Percentiles rank a stretch among this genome's conserved stretches.
Conservation (phyloP, 2,113 vertebrate species). For the Paradisaea rubra region DNA sequence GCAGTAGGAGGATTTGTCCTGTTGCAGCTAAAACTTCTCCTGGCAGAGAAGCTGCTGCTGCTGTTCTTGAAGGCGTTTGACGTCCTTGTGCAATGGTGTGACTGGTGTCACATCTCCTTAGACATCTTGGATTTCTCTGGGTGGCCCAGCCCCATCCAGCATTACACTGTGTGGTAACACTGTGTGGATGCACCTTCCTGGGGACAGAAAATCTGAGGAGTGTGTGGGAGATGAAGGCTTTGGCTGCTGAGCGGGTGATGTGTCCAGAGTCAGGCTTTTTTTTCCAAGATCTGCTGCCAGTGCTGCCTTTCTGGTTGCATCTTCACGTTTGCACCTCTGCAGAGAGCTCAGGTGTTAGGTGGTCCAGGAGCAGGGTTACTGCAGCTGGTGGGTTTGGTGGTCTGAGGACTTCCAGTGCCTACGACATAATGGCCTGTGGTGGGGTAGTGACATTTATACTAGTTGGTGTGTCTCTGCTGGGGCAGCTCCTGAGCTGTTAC, state of each 20-base stretch:
- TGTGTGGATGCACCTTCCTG: neutral
- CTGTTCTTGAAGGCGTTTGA: fast-evolving
- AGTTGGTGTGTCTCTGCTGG: neutral
- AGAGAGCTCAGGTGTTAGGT: neutral
- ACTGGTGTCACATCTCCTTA: neutral
- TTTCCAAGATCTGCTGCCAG: neutral
- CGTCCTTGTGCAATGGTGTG: neutral
- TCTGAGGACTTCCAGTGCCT: neutral
- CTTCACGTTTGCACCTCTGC: neutral
- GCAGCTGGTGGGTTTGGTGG: neutral
- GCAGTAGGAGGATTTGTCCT: neutral
- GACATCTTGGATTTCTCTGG: neutral
- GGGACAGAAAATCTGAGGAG: neutral
- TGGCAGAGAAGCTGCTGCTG: neutral
- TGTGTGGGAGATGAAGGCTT: neutral
- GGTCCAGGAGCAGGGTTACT: neutral
- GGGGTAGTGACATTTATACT: neutral
- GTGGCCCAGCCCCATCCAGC: neutral
- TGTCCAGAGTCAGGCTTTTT: neutral
- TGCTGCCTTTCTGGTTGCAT: neutral
- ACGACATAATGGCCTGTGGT: neutral
- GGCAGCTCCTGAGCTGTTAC: neutral
- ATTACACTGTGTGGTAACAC: fast-evolving
- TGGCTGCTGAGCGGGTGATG: neutral
- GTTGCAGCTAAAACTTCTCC: neutral